Conservation (phyloP, 2,113 vertebrate species). For the Mixornis gularis region DNA sequence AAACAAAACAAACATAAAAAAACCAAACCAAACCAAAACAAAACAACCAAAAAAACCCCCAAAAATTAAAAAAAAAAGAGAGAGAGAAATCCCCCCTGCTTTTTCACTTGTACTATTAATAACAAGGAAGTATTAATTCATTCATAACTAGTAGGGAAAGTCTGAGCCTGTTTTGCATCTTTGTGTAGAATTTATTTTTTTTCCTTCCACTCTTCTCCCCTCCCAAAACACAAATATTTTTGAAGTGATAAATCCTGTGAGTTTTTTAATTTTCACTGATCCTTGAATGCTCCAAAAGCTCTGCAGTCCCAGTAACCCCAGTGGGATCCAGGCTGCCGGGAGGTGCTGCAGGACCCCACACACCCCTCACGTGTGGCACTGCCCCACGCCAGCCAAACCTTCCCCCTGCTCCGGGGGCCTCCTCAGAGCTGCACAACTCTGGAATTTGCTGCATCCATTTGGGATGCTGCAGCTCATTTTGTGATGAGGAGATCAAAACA, state of each 20-base stretch:
- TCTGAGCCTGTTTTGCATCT: background rate
- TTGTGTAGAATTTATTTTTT: background rate
- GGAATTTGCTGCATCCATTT: background rate
- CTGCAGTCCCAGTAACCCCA: background rate
- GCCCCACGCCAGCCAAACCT: background rate
- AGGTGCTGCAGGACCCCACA: background rate
- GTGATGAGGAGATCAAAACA: constrained; percentile 36
- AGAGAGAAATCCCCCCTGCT: background rate
- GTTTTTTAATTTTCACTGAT: background rate
- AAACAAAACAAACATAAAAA: no score
- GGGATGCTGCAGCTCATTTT: background rate
- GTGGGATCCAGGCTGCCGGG: background rate
- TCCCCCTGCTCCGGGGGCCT: background rate
- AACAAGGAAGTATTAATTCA: background rate
- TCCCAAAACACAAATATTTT: background rate
- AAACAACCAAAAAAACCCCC: no score
- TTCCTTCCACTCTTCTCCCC: rapidly evolving
- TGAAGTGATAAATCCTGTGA: background rate
- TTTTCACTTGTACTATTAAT: background rate
- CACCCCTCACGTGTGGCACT: rapidly evolving
- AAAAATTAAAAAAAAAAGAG: no score
- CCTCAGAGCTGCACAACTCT: rapidly evolving
- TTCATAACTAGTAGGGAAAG: background rate
- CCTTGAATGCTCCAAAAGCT: background rate
- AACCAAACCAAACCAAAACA: no score